phyloP scores from a whole-genome alignment of 1,140 invertebrate species.

The Wiebesia pumilae region DNA sequence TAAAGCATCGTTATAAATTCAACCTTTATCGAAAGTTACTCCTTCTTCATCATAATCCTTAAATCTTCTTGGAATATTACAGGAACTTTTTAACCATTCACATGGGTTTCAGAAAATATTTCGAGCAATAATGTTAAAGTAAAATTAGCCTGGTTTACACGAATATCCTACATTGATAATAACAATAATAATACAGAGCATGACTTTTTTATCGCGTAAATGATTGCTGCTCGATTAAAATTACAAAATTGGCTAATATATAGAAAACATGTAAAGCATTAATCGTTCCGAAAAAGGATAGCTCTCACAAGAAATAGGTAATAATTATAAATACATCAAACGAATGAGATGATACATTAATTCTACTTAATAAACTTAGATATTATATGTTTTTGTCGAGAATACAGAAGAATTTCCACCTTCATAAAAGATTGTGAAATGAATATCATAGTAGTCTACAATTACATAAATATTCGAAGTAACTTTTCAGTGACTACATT shows the following conservation, averaged over 20 bases:
- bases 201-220: neutral
- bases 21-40: neutral
- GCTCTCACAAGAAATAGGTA: neutral
- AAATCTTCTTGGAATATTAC: neutral
- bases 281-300: neutral
- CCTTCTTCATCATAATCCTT: neutral
- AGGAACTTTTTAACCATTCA: neutral
- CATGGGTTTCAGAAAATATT: neutral
- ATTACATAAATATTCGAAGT: too few relatives aligned
- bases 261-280: neutral
- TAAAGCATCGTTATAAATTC: neutral
- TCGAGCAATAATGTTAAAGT: neutral
- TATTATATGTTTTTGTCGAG: neutral
- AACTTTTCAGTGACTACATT: too few relatives aligned
- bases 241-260: neutral
- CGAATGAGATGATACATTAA: neutral
- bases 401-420: neutral
- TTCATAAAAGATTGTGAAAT: too few relatives aligned
- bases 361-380: neutral
- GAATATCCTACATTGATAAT: neutral
- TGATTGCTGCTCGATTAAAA: neutral
- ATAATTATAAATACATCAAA: neutral
- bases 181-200: neutral
- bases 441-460: too few relatives aligned
- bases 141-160: conserved; percentile 14